Conservation (phyloP, 2,113 vertebrate genomes). For the Embiotoca jacksoni region DNA sequence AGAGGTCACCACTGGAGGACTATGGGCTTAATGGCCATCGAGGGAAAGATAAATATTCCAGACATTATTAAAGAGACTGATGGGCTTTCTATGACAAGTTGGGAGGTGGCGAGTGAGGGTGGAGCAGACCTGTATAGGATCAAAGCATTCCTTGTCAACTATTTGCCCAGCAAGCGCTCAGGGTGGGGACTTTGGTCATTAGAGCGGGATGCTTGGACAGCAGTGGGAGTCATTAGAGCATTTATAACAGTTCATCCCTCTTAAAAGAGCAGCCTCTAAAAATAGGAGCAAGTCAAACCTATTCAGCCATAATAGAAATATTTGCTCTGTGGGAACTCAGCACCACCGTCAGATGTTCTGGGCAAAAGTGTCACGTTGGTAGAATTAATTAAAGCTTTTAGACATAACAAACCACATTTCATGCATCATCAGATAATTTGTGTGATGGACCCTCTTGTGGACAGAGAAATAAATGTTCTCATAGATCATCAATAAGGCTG, state of each 20-base stretch:
- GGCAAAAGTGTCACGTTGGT: conserved; percentile 4
- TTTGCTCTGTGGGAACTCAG: conserved; percentile 41
- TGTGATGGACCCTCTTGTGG: conserved; percentile 47
- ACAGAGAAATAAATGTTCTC: conserved; percentile 21
- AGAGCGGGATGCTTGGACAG: conserved; percentile 49
- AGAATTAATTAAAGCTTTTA: conserved; percentile 26
- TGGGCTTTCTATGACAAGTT: conserved; percentile 42
- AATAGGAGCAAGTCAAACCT: conserved; percentile 40
- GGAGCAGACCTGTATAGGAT: conserved; percentile 33
- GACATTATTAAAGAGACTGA: conserved; percentile 56
- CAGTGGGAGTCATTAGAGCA: conserved; percentile 44
- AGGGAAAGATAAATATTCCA: conserved; percentile 71
- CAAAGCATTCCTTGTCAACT: conserved; percentile 70
- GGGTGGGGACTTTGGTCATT: conserved; percentile 64
- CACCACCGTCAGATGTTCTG: conserved; percentile 19
- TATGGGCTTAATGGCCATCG: conserved; percentile 58
- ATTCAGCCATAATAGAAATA: conserved; percentile 39
- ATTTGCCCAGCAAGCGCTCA: conserved; percentile 45
- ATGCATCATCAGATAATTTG: conserved; percentile 4
- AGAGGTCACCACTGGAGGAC: conserved; percentile 58
- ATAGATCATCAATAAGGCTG: not conserved
- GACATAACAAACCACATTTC: conserved; percentile 15
- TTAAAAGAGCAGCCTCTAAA: conserved; percentile 63
- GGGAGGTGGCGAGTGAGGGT: conserved; percentile 1
- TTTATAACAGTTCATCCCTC: conserved; percentile 57